These are phyloP conservation scores for Chaenocephalus aceratus DNA, from an alignment of 2,113 vertebrate species.

Conservation along the genomic window DNA sequence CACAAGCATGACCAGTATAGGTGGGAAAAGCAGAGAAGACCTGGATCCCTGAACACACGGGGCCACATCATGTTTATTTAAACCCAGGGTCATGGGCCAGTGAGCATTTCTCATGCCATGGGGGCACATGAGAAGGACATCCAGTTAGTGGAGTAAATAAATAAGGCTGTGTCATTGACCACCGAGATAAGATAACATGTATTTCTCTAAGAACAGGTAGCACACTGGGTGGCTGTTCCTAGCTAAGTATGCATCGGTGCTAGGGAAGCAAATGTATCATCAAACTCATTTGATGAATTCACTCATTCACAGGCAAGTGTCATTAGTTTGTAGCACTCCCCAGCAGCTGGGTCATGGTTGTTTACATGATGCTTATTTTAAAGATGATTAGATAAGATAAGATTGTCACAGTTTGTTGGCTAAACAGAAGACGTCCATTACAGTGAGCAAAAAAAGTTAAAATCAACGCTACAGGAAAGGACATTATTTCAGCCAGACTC, in stretches of 20 bases:
- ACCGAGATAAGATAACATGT: conserved; percentile 54
- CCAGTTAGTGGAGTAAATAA: conserved; percentile 63
- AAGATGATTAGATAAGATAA: background rate
- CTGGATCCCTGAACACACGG: conserved; percentile 39
- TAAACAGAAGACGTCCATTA: background rate
- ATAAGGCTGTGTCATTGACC: conserved; percentile 64
- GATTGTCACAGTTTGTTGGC: background rate
- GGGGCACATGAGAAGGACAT: conserved; percentile 64
- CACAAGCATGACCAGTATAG: conserved; percentile 21
- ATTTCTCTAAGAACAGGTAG: conserved; percentile 21
- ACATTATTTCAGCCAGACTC: background rate
- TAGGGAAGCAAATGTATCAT: background rate
- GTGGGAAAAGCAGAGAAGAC: conserved; percentile 16
- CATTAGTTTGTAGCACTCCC: background rate
- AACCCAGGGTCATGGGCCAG: conserved; percentile 63
- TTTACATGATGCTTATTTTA: background rate
- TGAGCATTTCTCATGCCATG: conserved; percentile 66
- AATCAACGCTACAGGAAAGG: background rate
- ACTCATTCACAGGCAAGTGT: too few species aligned
- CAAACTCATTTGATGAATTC: background rate
- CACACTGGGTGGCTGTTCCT: conserved; percentile 11
- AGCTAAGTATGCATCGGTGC: background rate
- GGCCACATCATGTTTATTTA: conserved; percentile 61
- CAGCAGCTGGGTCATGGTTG: background rate
- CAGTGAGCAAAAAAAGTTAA: background rate